Evolutionary conservation across 2,113 vertebrate species (phyloP).

Genomic region (Bos indicus): DNA sequence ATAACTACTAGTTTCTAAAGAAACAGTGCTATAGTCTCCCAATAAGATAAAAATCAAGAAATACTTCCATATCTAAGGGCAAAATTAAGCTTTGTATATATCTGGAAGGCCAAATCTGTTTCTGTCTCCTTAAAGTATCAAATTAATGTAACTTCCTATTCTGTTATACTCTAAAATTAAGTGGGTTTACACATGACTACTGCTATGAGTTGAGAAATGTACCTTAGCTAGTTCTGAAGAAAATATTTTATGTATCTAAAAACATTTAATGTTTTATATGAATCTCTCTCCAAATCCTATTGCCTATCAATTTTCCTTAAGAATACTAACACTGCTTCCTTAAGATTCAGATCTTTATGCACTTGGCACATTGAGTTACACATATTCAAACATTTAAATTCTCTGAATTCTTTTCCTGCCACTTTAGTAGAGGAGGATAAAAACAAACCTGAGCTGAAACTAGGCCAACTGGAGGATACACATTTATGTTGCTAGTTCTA

Average conservation of each 20-base stretch:
- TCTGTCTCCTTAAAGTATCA: neutral
- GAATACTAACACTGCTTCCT: neutral
- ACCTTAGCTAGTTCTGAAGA: slow-evolving; percentile 22
- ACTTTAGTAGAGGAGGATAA: slow-evolving; percentile 7
- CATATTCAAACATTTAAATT: neutral
- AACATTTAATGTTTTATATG: neutral
- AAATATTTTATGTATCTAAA: neutral
- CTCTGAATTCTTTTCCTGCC: neutral
- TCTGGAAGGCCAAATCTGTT: neutral
- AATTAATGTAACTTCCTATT: neutral
- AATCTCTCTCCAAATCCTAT: neutral
- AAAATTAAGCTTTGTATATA: neutral
- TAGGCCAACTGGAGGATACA: neutral
- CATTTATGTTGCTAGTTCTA: neutral
- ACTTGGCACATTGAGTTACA: neutral
- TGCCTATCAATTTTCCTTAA: slow-evolving; percentile 38
- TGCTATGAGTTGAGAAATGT: neutral
- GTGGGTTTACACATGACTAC: neutral
- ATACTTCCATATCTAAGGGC: neutral
- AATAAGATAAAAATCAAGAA: slow-evolving; percentile 1
- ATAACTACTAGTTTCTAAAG: neutral
- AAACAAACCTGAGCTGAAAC: neutral
- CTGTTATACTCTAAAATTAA: neutral
- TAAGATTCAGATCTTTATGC: neutral
- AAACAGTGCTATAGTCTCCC: neutral